Evolutionary conservation across 2,888 invertebrate genomes (phyloP).

Genomic region (Lysandra coridon): DNA sequence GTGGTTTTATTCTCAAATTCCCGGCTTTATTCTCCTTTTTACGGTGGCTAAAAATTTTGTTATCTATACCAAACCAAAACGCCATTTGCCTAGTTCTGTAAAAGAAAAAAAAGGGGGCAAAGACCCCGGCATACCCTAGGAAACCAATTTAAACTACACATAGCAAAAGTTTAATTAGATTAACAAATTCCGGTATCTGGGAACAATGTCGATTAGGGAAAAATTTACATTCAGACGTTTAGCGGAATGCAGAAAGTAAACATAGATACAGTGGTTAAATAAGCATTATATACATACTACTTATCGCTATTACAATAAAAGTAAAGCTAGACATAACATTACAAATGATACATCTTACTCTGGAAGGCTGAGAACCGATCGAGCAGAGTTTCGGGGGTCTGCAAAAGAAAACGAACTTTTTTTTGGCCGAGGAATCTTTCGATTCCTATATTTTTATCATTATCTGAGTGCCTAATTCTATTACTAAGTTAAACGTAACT

Average conservation of each 20-base stretch:
- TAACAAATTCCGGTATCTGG: neutral
- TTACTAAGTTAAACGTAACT: neutral
- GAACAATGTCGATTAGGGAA: constrained; percentile 5
- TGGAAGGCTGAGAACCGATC: neutral
- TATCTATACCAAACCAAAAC: neutral
- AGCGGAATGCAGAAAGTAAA: constrained; percentile 14
- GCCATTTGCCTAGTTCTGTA: constrained; percentile 22
- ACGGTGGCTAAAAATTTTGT: neutral
- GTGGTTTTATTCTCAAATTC: neutral
- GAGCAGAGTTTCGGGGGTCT: neutral
- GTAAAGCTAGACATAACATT: constrained; percentile 18
- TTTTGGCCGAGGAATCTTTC: neutral
- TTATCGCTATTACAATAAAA: neutral
- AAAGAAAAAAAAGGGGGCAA: constrained; percentile 14
- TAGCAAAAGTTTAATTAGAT: neutral
- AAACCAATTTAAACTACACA: constrained; percentile 9
- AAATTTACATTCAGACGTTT: neutral
- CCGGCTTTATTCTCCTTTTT: neutral
- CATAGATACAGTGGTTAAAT: neutral
- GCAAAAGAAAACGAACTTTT: constrained; percentile 7
- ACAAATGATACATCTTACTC: constrained; percentile 17
- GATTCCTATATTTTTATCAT: neutral
- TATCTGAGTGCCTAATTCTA: neutral
- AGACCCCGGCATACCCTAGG: neutral
- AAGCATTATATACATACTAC: constrained; percentile 8